Percentiles rank a stretch among this genome's conserved stretches.
Conservation (phyloP, 92 coral and sea anemone species). For the Epizoanthus scotinus region DNA sequence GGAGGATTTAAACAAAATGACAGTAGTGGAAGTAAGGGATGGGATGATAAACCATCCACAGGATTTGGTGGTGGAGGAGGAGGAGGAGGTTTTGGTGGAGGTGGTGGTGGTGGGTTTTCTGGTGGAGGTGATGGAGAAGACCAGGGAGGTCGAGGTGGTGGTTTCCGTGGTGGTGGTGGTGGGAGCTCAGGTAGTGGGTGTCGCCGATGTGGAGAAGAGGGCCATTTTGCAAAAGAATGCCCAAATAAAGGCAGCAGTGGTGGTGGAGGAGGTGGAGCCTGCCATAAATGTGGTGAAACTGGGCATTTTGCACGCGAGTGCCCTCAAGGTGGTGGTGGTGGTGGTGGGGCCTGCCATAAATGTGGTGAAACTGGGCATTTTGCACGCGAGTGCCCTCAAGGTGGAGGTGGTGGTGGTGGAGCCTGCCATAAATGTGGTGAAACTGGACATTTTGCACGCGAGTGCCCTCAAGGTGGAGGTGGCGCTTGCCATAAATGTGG, state of each 20-base stretch:
- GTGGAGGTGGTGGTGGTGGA: conserved; percentile 57
- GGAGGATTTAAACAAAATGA: conserved; percentile 26
- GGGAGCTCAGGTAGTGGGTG: conserved; percentile 55
- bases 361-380: conserved; percentile 47
- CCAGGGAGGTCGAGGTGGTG: conserved; percentile 41
- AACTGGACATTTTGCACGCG: conserved; percentile 72
- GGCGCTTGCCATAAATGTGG: conserved; percentile 28
- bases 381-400: conserved; percentile 52
- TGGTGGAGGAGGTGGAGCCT: conserved; percentile 47
- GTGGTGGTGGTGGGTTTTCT: conserved; percentile 43
- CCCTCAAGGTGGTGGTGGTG: conserved; percentile 33
- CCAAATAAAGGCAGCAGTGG: conserved; percentile 37
- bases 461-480: conserved; percentile 54
- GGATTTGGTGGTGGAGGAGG: conserved; percentile 45
- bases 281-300: conserved; percentile 40
- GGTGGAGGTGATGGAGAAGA: conserved; percentile 45
- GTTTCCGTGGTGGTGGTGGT: conserved; percentile 48
- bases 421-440: conserved; percentile 67
- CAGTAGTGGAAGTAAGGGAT: conserved; percentile 7
- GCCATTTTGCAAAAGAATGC: conserved; percentile 46
- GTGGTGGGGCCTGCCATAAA: conserved; percentile 44
- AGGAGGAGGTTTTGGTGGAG: conserved; percentile 37
- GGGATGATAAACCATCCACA: conserved; percentile 8
- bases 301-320: conserved; percentile 37
- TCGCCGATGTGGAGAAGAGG: conserved; percentile 50